Conservation (phyloP, 1,140 invertebrate genomes). For the Portunus trituberculatus region DNA sequence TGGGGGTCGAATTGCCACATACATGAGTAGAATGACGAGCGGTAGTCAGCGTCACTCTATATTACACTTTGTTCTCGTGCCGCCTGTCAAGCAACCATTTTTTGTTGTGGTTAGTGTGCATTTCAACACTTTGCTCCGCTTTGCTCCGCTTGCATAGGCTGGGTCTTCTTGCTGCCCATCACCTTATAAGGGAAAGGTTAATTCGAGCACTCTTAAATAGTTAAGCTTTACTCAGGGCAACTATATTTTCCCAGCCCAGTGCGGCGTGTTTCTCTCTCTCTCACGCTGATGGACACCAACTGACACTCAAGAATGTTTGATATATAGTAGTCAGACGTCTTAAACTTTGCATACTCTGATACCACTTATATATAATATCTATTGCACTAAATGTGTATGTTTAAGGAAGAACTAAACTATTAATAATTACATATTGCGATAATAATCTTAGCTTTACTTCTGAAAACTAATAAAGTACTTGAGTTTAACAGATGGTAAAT, state of each 20-base stretch:
- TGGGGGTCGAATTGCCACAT: no score
- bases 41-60: not conserved
- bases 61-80: not conserved
- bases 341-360: no score
- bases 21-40: not conserved
- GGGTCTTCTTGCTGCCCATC: not conserved
- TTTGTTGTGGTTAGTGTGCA: not conserved
- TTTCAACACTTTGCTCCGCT: not conserved
- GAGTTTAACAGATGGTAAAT: no score
- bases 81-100: not conserved
- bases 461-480: no score
- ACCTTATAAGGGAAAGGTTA: not conserved
- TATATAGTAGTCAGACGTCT: no score
- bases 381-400: no score
- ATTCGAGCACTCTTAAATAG: not conserved
- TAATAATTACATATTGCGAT: no score
- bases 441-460: no score
- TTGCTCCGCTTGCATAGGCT: not conserved
- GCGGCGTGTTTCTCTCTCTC: not conserved
- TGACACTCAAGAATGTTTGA: not conserved
- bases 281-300: not conserved
- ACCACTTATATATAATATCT: no score
- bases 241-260: no score
- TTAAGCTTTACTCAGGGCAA: no score
- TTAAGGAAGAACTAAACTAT: no score